phyloP scores from a whole-genome alignment of 1,140 invertebrate species.

The Neodiprion virginianus region DNA sequence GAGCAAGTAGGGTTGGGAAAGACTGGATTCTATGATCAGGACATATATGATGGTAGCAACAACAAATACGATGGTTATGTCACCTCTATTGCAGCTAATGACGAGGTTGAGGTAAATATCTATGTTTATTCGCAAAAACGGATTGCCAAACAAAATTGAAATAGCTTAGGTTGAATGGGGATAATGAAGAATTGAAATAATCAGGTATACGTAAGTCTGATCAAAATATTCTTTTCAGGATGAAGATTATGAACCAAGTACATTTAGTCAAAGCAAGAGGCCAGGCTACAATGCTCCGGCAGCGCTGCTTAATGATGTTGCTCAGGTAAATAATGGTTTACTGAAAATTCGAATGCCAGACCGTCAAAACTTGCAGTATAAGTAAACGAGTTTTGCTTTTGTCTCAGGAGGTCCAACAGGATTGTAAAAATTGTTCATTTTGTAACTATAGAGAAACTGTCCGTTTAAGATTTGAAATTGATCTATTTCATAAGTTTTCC shows the following conservation, averaged over 20 bases:
- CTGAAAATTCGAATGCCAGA: slow-evolving; percentile 20
- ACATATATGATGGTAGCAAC: slow-evolving; percentile 87
- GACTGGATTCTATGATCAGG: slow-evolving; percentile 89
- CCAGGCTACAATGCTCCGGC: slow-evolving; percentile 86
- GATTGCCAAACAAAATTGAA: neutral
- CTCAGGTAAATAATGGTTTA: slow-evolving; percentile 70
- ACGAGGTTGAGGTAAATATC: slow-evolving; percentile 79
- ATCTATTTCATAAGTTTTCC: neutral
- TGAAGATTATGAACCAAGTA: slow-evolving; percentile 80
- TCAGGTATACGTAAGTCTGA: neutral
- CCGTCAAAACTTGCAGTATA: slow-evolving; percentile 13
- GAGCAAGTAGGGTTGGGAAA: slow-evolving; percentile 87
- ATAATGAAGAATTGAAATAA: no score
- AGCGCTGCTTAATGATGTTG: slow-evolving; percentile 88
- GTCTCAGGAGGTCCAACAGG: neutral
- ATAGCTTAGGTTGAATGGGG: no score
- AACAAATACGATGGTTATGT: slow-evolving; percentile 93
- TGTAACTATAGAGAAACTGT: slow-evolving; percentile 2
- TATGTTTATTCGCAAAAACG: neutral
- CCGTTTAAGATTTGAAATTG: neutral
- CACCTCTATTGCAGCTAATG: slow-evolving; percentile 94
- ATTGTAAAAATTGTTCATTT: slow-evolving; percentile 10
- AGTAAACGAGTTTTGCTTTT: slow-evolving; percentile 13
- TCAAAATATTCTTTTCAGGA: slow-evolving; percentile 66
- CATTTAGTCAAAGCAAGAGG: slow-evolving; percentile 72